Evolutionary conservation across 2,888 invertebrate genomes (phyloP), one percentile per base, ranked within the genome.

Genomic region (Sesia bembeciformis): DNA sequence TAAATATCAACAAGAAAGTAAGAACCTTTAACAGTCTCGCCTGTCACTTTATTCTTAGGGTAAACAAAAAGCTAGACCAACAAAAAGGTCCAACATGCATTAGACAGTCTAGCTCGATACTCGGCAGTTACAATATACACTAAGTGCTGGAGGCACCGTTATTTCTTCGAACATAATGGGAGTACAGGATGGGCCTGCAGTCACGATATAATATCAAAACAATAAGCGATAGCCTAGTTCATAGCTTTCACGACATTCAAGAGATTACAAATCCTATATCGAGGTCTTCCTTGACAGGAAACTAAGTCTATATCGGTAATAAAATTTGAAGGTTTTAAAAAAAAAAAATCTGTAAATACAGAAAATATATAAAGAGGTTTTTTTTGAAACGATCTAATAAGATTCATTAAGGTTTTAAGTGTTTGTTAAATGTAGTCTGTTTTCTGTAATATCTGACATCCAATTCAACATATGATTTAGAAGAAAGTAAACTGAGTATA

Each of bases 71-170:
- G 50, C 46, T 54, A 50, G 41, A 57, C 50, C 46, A 51, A 53
- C 53, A 57, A 55, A 57, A 57, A 55, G 51, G 49, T 39, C 5
- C 54, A 54, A 58, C 46, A 46, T 5, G 46, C 46, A 46, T 46
- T 46, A 46, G 46, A 46, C 8, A 46, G 46, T 56, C 55, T 57
- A 54, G 58, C 56, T 58, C 61, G 63, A 58, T 53, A 58, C 55
- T 53, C 55, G 56, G 49, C 53, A 57, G 59, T 58, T 61, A 64
- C 59, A 62, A 62, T 60, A 62, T 62, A 65, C 64, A 60, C 54
- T 51, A 49, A 57, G 56, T 58, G 56, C 53, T 57, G 49, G 56
- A 58, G 54, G 54, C 50, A 57, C 68, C 67, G 68, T 67, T 67
- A 67, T 54, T 58, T 63, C 59, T 40, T 53, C 55, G 60, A 66